A percentile compares a stretch with the other conserved stretches of the same genome.
Conservation (phyloP, 2,888 invertebrate genomes). For the Aleiodes leptofemur region DNA sequence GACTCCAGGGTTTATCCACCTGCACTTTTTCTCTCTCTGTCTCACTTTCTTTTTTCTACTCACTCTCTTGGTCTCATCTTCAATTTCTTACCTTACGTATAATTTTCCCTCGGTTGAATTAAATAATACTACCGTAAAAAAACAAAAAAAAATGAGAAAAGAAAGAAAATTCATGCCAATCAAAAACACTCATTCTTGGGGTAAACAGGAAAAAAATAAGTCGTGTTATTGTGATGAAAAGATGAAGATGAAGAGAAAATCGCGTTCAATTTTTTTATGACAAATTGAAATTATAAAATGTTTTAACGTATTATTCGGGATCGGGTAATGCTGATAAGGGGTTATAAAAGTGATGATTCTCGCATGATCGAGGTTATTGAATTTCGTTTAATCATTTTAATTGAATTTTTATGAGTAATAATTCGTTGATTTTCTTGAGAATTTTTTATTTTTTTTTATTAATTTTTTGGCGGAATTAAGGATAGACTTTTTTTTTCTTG, state of each 20-base stretch:
- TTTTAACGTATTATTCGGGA: no score
- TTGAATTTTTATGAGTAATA: no score
- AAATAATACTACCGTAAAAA: background rate
- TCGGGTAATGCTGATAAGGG: no score
- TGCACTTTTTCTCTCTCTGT: slow-evolving; percentile 49
- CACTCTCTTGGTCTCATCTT: slow-evolving; percentile 22
- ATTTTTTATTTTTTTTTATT: no score
- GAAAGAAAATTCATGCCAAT: slow-evolving; percentile 10
- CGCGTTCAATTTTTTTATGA: no score
- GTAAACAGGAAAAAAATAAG: slow-evolving; percentile 2
- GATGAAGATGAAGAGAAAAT: background rate
- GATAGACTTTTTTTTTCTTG: no score
- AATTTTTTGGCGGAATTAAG: no score
- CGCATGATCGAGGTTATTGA: no score
- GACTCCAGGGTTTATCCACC: slow-evolving; percentile 52
- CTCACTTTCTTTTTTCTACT: no score
- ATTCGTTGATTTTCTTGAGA: slow-evolving; percentile 21
- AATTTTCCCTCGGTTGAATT: slow-evolving; percentile 12
- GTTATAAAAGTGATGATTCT: no score
- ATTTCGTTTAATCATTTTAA: no score
- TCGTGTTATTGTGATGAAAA: background rate
- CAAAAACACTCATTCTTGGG: slow-evolving; percentile 14
- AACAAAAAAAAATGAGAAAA: background rate
- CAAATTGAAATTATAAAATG: no score
- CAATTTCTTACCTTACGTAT: slow-evolving; percentile 10